Evolutionary conservation across 2,888 invertebrate species (phyloP).

Genomic region (Perdita meconis): DNA sequence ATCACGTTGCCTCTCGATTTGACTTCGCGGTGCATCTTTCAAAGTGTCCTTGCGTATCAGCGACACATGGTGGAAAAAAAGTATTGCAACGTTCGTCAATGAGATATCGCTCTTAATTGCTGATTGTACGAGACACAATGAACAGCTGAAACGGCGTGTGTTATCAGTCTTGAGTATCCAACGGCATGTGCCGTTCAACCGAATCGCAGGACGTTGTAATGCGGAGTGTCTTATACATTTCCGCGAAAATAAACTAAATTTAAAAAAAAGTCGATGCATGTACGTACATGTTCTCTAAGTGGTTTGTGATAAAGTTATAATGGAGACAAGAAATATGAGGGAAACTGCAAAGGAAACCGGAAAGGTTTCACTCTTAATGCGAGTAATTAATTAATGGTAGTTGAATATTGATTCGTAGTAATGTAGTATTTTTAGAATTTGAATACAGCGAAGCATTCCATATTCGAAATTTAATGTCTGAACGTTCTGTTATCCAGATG

Average conservation of each 20-base stretch:
- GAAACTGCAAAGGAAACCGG: too few species aligned
- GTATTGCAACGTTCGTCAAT: constrained; percentile 18
- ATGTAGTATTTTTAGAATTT: neutral
- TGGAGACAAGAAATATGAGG: too few species aligned
- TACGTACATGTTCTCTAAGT: too few species aligned
- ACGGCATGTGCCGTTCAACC: neutral
- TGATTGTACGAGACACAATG: constrained; percentile 28
- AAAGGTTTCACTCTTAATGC: too few species aligned
- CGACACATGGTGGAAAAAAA: constrained; percentile 18
- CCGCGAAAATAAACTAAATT: too few species aligned
- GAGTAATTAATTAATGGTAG: neutral
- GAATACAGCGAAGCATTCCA: neutral
- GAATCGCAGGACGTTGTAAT: neutral
- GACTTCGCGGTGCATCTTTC: constrained; percentile 14
- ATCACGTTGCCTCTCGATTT: constrained; percentile 6
- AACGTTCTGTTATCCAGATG: too few species aligned
- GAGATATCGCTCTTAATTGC: constrained; percentile 49
- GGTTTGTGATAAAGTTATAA: too few species aligned
- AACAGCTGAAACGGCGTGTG: neutral
- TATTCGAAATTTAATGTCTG: neutral
- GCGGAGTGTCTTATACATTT: too few species aligned
- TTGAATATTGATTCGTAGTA: too few species aligned
- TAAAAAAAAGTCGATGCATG: too few species aligned
- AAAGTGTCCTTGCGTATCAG: constrained; percentile 13
- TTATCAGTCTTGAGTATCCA: neutral